A percentile compares a stretch with the other conserved stretches of the same genome.
phyloP scores from a whole-genome alignment of 2,113 vertebrate species.

The Mellivora capensis region DNA sequence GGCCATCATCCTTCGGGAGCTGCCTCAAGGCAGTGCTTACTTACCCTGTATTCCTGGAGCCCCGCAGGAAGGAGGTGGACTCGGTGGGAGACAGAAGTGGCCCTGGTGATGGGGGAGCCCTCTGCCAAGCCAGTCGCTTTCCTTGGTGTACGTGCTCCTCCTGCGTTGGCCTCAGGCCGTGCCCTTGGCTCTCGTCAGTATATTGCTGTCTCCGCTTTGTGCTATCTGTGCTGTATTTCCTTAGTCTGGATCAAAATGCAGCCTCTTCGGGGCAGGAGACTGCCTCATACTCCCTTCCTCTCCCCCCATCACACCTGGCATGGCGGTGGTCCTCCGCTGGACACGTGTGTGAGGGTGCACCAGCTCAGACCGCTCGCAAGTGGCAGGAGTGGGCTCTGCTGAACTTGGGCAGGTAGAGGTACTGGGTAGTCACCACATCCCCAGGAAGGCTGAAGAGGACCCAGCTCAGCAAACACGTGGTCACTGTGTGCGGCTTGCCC shows the following conservation, averaged over 20 bases:
- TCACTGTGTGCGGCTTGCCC: background rate
- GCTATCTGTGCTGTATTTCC: background rate
- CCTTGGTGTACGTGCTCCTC: background rate
- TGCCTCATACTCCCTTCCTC: too few relatives aligned
- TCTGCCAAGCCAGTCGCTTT: background rate
- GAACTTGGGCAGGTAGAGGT: background rate
- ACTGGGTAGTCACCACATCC: background rate
- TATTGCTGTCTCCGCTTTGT: background rate
- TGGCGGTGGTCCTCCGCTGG: too few relatives aligned
- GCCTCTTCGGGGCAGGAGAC: background rate
- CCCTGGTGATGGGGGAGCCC: background rate
- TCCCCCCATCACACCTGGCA: rapidly evolving
- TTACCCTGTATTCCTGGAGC: background rate
- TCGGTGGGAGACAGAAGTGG: background rate
- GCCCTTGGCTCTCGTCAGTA: background rate
- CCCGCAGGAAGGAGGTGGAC: background rate
- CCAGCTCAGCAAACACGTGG: background rate
- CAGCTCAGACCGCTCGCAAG: too few relatives aligned
- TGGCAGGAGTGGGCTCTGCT: background rate
- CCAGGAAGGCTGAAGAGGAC: background rate
- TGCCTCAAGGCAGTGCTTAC: background rate
- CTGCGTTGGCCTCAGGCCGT: background rate
- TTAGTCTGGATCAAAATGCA: too few relatives aligned
- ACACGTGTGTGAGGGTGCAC: too few relatives aligned
- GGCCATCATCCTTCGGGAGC: background rate